Evolutionary conservation across 2,113 vertebrate species (phyloP).

Genomic region (Trichechus manatus): DNA sequence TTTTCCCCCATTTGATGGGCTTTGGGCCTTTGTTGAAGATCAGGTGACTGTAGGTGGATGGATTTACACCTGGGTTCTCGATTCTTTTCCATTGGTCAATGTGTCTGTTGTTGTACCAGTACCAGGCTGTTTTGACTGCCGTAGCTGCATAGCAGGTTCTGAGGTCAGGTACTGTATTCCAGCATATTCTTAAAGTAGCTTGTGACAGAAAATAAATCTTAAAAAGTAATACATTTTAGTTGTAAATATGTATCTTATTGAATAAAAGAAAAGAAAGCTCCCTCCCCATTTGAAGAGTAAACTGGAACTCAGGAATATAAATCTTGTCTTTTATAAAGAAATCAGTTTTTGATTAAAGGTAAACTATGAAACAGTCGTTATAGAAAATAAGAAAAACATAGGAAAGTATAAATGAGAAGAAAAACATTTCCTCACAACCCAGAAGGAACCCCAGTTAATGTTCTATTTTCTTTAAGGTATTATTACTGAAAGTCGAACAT

Average conservation of each 20-base stretch:
- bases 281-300: not conserved
- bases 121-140: too few species aligned
- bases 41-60: too few species aligned
- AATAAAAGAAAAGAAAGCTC: not conserved
- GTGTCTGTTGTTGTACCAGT: too few species aligned
- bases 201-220: not conserved
- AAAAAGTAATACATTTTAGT: not conserved
- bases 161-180: too few species aligned
- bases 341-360: constrained; percentile 9
- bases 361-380: not conserved
- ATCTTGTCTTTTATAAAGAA: not conserved
- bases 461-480: constrained; percentile 17
- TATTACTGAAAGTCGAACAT: not conserved
- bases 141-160: too few species aligned
- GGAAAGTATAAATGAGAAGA: constrained; percentile 5
- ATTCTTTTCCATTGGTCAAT: too few species aligned
- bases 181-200: not conserved
- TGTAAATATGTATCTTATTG: constrained; percentile 4
- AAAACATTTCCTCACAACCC: not conserved
- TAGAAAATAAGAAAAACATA: not conserved
- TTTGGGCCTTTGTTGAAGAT: too few species aligned
- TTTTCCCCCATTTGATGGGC: too few species aligned
- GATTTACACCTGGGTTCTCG: too few species aligned
- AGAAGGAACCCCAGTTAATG: not conserved
- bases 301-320: not conserved